A percentile compares a stretch with the other conserved stretches of the same genome.
These are phyloP conservation scores for Seriola rivoliana DNA, from an alignment of 2,113 vertebrate genomes.

Conservation along the genomic window DNA sequence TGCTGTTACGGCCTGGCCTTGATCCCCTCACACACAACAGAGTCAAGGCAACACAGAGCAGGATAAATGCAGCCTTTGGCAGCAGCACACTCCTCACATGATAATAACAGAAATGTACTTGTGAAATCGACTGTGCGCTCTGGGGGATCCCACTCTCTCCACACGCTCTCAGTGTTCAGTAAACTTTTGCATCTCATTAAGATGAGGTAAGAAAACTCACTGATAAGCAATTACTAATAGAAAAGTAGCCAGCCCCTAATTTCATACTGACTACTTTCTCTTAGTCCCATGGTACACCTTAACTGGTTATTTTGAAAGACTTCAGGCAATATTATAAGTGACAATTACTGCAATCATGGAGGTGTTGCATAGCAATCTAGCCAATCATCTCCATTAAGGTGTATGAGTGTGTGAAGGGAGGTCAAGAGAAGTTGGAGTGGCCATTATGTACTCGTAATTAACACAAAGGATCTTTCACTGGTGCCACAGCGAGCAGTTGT, in stretches of 20 bases:
- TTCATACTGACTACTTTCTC: neutral
- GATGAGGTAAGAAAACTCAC: neutral
- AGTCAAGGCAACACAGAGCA: neutral
- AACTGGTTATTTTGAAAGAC: slow-evolving; percentile 15
- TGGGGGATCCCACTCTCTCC: neutral
- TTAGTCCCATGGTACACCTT: neutral
- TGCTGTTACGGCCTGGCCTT: slow-evolving; percentile 11
- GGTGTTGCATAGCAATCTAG: slow-evolving; percentile 30
- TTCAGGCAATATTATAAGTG: slow-evolving; percentile 24
- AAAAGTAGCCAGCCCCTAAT: too few relatives aligned
- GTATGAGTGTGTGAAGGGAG: neutral
- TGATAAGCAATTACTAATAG: neutral
- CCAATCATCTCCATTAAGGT: slow-evolving; percentile 37
- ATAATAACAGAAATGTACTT: slow-evolving; percentile 19
- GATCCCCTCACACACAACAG: slow-evolving; percentile 7
- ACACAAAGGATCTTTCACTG: slow-evolving; percentile 32
- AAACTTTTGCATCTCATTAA: slow-evolving; percentile 7
- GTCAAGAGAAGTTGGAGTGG: slow-evolving; percentile 51
- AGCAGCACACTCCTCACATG: slow-evolving; percentile 21
- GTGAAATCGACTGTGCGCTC: neutral
- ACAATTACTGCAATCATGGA: slow-evolving; percentile 22
- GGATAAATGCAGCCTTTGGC: slow-evolving; percentile 3
- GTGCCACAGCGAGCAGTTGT: slow-evolving; percentile 48
- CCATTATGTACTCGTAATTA: slow-evolving; percentile 54
- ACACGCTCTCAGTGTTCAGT: neutral